Evolutionary conservation across 2,888 invertebrate genomes (phyloP), one percentile per base, ranked within the genome.

Genomic region (Sericinus montela): DNA sequence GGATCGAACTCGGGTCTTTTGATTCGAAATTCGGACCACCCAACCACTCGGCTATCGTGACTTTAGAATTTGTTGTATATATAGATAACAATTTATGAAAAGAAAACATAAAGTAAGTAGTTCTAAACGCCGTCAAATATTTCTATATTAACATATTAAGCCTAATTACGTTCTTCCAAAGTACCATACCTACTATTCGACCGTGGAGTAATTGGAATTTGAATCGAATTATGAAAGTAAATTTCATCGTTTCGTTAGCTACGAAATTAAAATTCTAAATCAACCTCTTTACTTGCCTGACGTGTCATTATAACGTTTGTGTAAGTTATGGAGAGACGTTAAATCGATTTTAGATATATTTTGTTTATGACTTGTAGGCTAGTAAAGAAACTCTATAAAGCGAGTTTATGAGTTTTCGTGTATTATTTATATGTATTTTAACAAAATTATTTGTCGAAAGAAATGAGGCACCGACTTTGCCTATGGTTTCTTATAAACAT

Each of bases 251-350:
- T 49, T 30, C 48, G 47, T 41, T 48, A 43, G 37, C 43, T 48
- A 44, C 45, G 36, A 41, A 50, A 50, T 50, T 40, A 45, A 28
- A 45, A 35, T 50, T 41, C 49, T 45, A 50, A 50, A 50, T 50
- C 49, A 41, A 36, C 29, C 35, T 40, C 40, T 45, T 38, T 40
- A 40, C 35, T 13, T 30, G 36, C 15, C 30, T 39, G 45, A 45
- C 45, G 36, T 29, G 28, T 45, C 29, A 50, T 45, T 45, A 45
- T 45, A 40, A 40, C 16, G 19, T 36, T 35, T 29, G 39, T 44
- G 16, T 36, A 36, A 50, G 14, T 23, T 41, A 43, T 25, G 25
- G 30, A n/a, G 13, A 46, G 25, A 38, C 11, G 38, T 38, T 32
- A 38, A 43, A 35, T 41, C 36, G 28, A 15, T 16, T 23, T 45